Percentiles rank a stretch among this genome's conserved stretches.
phyloP scores from a whole-genome alignment of 1,140 invertebrate species.

The Drosophila gunungcola region DNA sequence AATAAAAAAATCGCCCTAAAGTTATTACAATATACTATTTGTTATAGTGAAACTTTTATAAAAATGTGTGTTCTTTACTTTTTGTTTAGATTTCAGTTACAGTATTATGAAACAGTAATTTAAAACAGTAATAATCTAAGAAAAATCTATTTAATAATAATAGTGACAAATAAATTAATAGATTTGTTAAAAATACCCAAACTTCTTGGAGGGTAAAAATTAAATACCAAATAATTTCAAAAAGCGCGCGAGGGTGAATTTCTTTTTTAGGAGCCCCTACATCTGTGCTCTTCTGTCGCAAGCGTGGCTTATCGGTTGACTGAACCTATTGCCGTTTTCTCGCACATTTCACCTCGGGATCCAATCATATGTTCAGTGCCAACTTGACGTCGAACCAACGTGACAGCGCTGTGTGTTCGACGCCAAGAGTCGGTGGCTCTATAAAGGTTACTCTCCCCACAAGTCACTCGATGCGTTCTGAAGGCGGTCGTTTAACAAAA shows the following conservation, averaged over 20 bases:
- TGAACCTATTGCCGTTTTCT: background rate
- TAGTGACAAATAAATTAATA: no score
- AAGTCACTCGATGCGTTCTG: slow-evolving; percentile 7
- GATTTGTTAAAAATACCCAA: no score
- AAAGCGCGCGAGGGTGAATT: slow-evolving; percentile 7
- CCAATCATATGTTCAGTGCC: slow-evolving; percentile 12
- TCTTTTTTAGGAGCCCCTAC: background rate
- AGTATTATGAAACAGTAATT: no score
- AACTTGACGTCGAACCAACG: slow-evolving; percentile 10
- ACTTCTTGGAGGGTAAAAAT: background rate
- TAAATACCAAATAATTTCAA: background rate
- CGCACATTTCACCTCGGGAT: slow-evolving; percentile 7
- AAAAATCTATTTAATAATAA: no score
- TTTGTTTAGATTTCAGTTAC: no score
- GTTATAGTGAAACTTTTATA: no score
- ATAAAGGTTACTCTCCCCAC: slow-evolving; percentile 13
- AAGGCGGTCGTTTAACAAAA: slow-evolving; percentile 40
- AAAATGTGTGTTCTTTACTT: no score
- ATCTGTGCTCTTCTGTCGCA: slow-evolving; percentile 2
- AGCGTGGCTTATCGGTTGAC: background rate
- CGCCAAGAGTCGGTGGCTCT: background rate
- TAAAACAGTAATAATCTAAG: no score
- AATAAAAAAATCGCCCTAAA: no score
- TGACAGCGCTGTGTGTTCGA: slow-evolving; percentile 4
- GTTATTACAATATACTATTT: no score